A percentile compares a stretch with the other conserved stretches of the same genome.
Conservation (phyloP, 2,888 invertebrate species). For the Epsilonema sp. region DNA sequence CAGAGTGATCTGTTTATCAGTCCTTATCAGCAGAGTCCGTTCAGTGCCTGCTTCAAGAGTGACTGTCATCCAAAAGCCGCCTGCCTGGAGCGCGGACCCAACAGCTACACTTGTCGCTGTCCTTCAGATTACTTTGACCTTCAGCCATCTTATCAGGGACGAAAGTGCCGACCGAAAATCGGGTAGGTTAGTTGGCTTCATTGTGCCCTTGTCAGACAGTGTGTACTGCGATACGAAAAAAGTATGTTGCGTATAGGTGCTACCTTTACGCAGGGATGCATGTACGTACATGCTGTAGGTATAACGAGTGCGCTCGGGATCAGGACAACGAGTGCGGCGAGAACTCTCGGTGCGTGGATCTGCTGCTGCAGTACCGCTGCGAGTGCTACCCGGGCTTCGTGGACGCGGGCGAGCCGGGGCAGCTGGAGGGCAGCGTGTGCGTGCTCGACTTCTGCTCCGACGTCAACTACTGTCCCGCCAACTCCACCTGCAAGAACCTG, state of each 20-base stretch:
- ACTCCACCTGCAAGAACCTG: constrained; percentile 74
- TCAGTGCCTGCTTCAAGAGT: constrained; percentile 24
- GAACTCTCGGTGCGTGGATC: constrained; percentile 25
- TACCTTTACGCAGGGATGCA: no score
- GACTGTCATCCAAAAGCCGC: constrained; percentile 7
- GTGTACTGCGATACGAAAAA: no score
- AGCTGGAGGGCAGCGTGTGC: constrained; percentile 19
- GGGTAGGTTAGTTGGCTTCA: no score
- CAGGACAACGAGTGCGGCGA: constrained; percentile 21
- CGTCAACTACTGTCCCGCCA: constrained; percentile 59
- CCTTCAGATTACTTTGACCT: constrained; percentile 20
- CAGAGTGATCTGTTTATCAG: constrained; percentile 22
- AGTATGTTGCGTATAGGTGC: no score
- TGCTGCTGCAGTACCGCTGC: constrained; percentile 12
- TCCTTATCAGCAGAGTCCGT: constrained; percentile 23
- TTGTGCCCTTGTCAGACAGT: no score
- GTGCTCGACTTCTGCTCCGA: constrained; percentile 25
- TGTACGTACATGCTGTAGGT: no score
- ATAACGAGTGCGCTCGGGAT: constrained; percentile 23
- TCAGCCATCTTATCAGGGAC: constrained; percentile 23
- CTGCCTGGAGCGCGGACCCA: constrained; percentile 20
- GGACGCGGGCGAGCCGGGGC: constrained; percentile 20
- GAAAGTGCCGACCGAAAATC: constrained; percentile 19
- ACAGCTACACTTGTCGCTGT: constrained; percentile 23
- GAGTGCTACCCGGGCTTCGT: constrained; percentile 23